Evolutionary conservation across 2,888 invertebrate genomes (phyloP).

Genomic region (Drosophila tanythrix): DNA sequence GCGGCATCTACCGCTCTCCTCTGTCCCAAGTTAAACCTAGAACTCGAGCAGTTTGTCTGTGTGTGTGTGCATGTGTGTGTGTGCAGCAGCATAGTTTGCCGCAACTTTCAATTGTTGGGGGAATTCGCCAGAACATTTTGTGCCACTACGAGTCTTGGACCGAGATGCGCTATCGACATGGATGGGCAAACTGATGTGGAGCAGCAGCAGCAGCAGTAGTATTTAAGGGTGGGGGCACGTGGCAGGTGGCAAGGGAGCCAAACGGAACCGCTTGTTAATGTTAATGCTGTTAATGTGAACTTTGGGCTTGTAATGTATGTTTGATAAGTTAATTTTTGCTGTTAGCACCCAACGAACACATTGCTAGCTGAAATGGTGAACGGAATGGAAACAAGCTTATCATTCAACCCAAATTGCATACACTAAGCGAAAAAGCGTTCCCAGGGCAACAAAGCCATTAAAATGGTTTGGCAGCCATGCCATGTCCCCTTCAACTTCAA

Average conservation of each 20-base stretch:
- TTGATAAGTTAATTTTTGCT: slow-evolving; percentile 77
- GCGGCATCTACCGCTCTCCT: slow-evolving; percentile 28
- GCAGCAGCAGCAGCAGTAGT: neutral
- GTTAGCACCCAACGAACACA: slow-evolving; percentile 47
- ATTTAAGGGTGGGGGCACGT: neutral
- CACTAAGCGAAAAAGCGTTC: slow-evolving; percentile 45
- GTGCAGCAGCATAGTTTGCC: slow-evolving; percentile 41
- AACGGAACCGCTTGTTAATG: slow-evolving; percentile 50
- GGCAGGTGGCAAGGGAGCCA: slow-evolving; percentile 3
- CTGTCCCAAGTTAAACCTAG: neutral
- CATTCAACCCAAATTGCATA: slow-evolving; percentile 12
- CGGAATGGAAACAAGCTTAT: neutral
- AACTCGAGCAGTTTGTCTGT: slow-evolving; percentile 5
- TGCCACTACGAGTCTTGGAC: slow-evolving; percentile 58
- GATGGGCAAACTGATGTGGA: neutral
- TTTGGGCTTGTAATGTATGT: slow-evolving; percentile 73
- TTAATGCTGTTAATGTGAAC: slow-evolving; percentile 76
- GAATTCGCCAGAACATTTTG: slow-evolving; percentile 66
- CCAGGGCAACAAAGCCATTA: slow-evolving; percentile 69
- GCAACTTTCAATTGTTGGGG: slow-evolving; percentile 73
- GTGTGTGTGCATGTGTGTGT: slow-evolving; percentile 11
- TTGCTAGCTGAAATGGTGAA: neutral
- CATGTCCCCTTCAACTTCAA: slow-evolving; percentile 11
- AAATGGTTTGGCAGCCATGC: slow-evolving; percentile 39
- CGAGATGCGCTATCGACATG: slow-evolving; percentile 42